Evolutionary conservation across 2,113 vertebrate genomes (phyloP).

Genomic region (Toxostoma redivivum): DNA sequence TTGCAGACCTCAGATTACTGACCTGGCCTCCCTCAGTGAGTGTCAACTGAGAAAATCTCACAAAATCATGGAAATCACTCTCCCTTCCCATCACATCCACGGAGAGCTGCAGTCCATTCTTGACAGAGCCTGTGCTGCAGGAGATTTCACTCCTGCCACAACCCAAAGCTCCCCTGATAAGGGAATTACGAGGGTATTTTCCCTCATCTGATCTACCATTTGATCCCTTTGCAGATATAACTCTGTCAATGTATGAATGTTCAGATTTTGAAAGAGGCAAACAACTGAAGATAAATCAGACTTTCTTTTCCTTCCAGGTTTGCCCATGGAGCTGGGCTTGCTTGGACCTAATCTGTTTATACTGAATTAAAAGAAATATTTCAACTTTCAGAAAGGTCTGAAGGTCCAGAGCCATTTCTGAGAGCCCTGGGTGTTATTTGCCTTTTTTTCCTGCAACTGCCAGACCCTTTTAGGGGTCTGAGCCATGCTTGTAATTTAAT

Average conservation of each 20-base stretch:
- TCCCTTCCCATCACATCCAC: not conserved
- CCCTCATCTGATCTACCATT: not conserved
- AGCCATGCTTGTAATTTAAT: constrained; percentile 38
- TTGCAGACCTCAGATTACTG: not conserved
- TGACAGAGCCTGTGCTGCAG: not conserved
- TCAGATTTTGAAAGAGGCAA: not conserved
- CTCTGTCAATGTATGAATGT: not conserved
- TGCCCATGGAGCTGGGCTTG: not conserved
- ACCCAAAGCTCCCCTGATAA: not conserved
- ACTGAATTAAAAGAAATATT: not conserved
- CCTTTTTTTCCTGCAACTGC: not conserved
- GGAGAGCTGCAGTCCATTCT: not conserved
- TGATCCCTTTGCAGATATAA: not conserved
- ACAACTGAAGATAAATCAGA: not conserved
- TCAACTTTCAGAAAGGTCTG: not conserved
- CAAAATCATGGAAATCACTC: not conserved
- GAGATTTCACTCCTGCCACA: not conserved
- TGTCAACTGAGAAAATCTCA: not conserved
- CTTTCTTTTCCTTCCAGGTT: not conserved
- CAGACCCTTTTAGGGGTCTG: not conserved
- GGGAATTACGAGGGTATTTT: not conserved
- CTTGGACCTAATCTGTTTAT: not conserved
- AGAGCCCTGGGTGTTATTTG: not conserved
- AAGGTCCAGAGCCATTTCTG: not conserved
- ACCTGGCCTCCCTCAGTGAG: not conserved